Conservation (phyloP, 2,113 vertebrate species). For the Lampris incognitus region DNA sequence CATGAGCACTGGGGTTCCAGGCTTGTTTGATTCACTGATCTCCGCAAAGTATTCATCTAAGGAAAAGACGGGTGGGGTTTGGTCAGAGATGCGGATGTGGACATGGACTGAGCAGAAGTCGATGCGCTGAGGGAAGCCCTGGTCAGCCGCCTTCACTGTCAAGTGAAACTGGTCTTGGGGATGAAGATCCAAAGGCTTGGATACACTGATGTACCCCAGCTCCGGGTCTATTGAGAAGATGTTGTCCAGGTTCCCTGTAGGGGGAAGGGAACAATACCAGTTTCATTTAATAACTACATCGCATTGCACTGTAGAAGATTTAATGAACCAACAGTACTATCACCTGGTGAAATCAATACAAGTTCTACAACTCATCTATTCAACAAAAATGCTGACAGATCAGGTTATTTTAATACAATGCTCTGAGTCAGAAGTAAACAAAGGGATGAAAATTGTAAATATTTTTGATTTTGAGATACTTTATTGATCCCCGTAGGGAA, state of each 20-base stretch:
- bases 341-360: too few species aligned
- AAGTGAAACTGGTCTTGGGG: constrained; percentile 85
- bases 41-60: constrained; percentile 89
- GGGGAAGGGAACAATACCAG: constrained; percentile 26
- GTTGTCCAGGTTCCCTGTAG: constrained; percentile 88
- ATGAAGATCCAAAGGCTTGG: constrained; percentile 80
- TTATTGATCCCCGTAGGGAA: too few species aligned
- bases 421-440: background rate
- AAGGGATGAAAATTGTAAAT: background rate
- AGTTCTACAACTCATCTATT: too few species aligned
- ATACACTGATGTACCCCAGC: constrained; percentile 87
- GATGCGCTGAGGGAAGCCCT: constrained; percentile 87
- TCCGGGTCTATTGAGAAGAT: constrained; percentile 85
- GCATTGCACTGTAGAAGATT: background rate
- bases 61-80: constrained; percentile 88
- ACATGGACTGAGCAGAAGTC: constrained; percentile 87
- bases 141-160: constrained; percentile 90
- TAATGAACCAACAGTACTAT: too few species aligned
- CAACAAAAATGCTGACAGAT: too few species aligned
- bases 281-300: background rate
- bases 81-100: constrained; percentile 83
- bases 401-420: background rate
- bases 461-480: too few species aligned
- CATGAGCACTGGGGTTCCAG: constrained; percentile 85
- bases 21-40: constrained; percentile 86